Evolutionary conservation across 2,888 invertebrate genomes (phyloP).

Genomic region (Trichogramma evanescens): DNA sequence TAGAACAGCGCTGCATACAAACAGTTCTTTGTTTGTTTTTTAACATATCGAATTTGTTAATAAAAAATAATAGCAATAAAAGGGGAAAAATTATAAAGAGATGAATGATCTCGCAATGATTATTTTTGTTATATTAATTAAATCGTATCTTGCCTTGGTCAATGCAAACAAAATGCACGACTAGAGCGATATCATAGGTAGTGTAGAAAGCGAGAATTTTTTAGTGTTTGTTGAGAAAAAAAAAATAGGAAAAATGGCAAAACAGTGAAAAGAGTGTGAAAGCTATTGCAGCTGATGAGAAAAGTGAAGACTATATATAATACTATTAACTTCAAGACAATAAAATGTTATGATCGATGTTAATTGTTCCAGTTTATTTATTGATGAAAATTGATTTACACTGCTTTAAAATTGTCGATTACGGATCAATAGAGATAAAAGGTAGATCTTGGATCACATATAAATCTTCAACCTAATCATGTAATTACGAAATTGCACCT

Average conservation of each 20-base stretch:
- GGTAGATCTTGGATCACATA: no score
- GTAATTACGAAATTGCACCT: no score
- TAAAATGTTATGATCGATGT: conserved; percentile 48
- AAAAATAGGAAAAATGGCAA: conserved; percentile 7
- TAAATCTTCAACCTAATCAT: no score
- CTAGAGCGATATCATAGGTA: conserved; percentile 5
- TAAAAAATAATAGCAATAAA: neutral
- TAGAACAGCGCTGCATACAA: neutral
- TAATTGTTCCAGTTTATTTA: conserved; percentile 22
- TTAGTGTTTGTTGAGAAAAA: conserved; percentile 12
- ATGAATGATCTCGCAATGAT: no score
- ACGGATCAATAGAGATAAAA: no score
- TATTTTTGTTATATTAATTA: neutral
- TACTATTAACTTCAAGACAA: conserved; percentile 45
- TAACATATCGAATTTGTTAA: neutral
- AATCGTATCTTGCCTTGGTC: conserved; percentile 34
- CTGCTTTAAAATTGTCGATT: no score
- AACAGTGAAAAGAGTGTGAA: conserved; percentile 13
- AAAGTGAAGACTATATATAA: conserved; percentile 37
- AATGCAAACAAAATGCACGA: conserved; percentile 24
- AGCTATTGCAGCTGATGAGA: conserved; percentile 19
- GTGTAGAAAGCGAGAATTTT: neutral
- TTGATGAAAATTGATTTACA: neutral
- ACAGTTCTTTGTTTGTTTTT: neutral
- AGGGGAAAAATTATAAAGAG: neutral